Conservation (phyloP, 2,797 vertebrate species). For the Denticeps clupeoides region DNA sequence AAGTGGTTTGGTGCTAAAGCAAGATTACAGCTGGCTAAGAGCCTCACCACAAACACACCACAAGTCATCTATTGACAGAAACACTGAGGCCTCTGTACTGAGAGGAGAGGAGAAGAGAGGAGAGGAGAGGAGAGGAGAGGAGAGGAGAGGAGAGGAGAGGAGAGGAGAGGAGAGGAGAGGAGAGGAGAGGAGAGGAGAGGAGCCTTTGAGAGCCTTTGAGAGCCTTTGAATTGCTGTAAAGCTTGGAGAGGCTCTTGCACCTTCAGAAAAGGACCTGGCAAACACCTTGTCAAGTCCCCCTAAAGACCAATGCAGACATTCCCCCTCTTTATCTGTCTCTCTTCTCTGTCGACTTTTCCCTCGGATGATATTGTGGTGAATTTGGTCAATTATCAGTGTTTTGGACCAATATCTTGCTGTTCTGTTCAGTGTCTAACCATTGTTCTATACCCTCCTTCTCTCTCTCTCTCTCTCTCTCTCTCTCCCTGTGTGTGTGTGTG, state of each 20-base stretch:
- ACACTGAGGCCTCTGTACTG: neutral
- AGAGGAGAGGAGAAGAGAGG: neutral
- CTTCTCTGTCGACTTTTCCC: too few relatives aligned
- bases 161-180: neutral
- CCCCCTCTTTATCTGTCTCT: neutral
- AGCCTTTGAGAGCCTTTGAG: slow-evolving; percentile 14
- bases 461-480: neutral
- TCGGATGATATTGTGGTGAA: too few relatives aligned
- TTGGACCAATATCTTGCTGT: too few relatives aligned
- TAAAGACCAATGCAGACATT: neutral
- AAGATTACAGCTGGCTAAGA: too few relatives aligned
- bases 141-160: neutral
- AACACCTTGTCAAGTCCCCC: slow-evolving; percentile 33
- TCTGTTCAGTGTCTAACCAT: too few relatives aligned
- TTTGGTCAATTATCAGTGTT: too few relatives aligned
- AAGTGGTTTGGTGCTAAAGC: too few relatives aligned
- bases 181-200: neutral
- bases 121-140: neutral
- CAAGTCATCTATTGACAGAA: too few relatives aligned
- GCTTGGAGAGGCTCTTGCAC: slow-evolving; percentile 63
- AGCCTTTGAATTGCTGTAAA: slow-evolving; percentile 56
- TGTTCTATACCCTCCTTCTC: neutral
- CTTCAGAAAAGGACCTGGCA: slow-evolving; percentile 63
- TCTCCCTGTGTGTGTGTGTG: neutral
- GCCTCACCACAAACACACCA: too few relatives aligned